phyloP scores from a whole-genome alignment of 1,140 invertebrate genomes.

The Caenorhabditis tropicalis region DNA sequence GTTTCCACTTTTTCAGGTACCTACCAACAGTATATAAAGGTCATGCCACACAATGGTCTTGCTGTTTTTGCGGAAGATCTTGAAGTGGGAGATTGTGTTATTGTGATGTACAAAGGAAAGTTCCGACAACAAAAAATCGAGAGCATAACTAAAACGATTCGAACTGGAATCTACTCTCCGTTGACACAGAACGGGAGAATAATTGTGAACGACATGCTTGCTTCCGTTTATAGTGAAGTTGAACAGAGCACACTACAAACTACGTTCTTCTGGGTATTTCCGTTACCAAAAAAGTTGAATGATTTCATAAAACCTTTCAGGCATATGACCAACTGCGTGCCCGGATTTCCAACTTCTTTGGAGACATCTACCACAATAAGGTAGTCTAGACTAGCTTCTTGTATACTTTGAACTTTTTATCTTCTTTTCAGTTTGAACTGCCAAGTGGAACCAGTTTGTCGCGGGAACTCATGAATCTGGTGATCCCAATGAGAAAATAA shows the following conservation, averaged over 20 bases:
- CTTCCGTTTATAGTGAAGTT: slow-evolving; percentile 45
- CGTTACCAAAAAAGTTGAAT: neutral
- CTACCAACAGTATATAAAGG: slow-evolving; percentile 36
- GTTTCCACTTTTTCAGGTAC: neutral
- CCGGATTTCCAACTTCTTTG: neutral
- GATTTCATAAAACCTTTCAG: slow-evolving; percentile 16
- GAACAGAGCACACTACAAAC: slow-evolving; percentile 39
- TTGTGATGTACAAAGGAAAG: slow-evolving; percentile 32
- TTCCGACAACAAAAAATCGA: slow-evolving; percentile 45
- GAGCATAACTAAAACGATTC: neutral
- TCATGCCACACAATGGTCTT: neutral
- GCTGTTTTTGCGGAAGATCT: slow-evolving; percentile 32
- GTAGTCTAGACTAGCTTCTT: neutral
- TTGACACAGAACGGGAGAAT: slow-evolving; percentile 47
- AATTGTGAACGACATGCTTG: slow-evolving; percentile 50
- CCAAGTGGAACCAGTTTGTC: neutral
- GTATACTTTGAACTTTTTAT: neutral
- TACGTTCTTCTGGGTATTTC: slow-evolving; percentile 43
- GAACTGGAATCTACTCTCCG: slow-evolving; percentile 50
- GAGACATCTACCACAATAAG: slow-evolving; percentile 13
- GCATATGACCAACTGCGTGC: neutral
- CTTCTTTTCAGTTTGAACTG: neutral
- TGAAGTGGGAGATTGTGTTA: slow-evolving; percentile 29
- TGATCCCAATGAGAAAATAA: neutral
- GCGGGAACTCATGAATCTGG: neutral